phyloP scores from a whole-genome alignment of 2,888 invertebrate genomes.

The Oscheius onirici region DNA sequence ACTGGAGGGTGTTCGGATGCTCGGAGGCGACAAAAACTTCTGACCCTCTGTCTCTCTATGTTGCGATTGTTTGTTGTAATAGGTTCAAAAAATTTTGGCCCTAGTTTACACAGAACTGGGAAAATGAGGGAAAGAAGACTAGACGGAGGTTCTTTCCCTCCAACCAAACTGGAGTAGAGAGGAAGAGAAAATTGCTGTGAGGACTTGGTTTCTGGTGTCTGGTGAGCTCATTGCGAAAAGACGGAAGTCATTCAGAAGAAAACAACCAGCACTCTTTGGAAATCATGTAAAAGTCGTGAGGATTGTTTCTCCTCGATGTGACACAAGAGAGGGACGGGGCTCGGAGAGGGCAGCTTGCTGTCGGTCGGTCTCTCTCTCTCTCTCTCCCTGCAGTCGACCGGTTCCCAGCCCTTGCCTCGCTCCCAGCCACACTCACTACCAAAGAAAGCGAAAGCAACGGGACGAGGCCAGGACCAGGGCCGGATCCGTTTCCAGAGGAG shows the following conservation, averaged over 20 bases:
- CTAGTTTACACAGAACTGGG: too few relatives aligned
- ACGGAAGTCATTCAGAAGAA: too few relatives aligned
- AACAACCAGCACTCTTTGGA: too few relatives aligned
- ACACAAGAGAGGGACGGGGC: background rate
- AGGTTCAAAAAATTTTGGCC: too few relatives aligned
- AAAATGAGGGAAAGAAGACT: too few relatives aligned
- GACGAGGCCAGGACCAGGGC: too few relatives aligned
- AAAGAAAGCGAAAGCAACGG: conserved; percentile 29
- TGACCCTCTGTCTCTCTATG: too few relatives aligned
- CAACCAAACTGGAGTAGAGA: background rate
- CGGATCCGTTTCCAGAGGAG: too few relatives aligned
- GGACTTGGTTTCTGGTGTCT: background rate
- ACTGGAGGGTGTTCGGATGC: too few relatives aligned
- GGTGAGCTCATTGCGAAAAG: too few relatives aligned
- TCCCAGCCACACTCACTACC: conserved; percentile 25
- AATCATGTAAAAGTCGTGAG: background rate
- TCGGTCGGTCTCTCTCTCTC: conserved; percentile 3
- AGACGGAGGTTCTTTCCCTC: background rate
- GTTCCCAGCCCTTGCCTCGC: conserved; percentile 13
- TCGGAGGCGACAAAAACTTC: too few relatives aligned
- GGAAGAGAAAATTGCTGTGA: background rate
- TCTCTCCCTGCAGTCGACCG: conserved; percentile 16
- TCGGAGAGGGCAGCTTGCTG: background rate
- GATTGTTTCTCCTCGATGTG: background rate
- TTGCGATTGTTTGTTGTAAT: too few relatives aligned